phyloP scores from a whole-genome alignment of 2,797 vertebrate species.

The Allenopithecus nigroviridis region DNA sequence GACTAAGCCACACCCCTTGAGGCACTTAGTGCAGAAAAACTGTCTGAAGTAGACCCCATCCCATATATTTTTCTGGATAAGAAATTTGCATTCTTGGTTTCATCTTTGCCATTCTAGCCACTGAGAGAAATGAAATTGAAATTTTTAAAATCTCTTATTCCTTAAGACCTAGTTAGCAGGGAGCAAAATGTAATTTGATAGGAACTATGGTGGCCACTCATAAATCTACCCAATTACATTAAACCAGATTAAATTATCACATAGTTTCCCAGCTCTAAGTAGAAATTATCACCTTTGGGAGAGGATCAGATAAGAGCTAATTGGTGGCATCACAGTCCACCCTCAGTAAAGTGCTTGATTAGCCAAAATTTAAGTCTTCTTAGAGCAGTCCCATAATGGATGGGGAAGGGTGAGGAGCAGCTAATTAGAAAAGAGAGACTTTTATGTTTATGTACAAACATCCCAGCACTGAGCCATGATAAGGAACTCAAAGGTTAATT shows the following conservation, averaged over 20 bases:
- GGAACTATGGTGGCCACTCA: constrained; percentile 4
- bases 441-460: constrained; percentile 56
- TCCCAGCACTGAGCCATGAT: background rate
- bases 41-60: background rate
- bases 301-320: constrained; percentile 65
- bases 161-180: constrained; percentile 24
- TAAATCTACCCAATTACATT: constrained; percentile 42
- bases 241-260: constrained; percentile 47
- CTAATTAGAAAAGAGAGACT: constrained; percentile 37
- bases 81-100: background rate
- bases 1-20: background rate
- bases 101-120: constrained; percentile 9
- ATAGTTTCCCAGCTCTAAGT: constrained; percentile 46
- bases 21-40: background rate
- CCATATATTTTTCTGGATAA: background rate
- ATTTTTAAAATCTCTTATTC: constrained; percentile 39
- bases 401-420: background rate
- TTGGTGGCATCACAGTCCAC: constrained; percentile 36
- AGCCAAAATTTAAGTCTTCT: constrained; percentile 28
- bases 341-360: constrained; percentile 32
- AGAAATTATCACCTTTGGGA: constrained; percentile 59
- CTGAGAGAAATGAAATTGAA: constrained; percentile 7
- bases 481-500: constrained; percentile 39
- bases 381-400: background rate
- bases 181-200: constrained; percentile 34